Evolutionary conservation across 2,113 vertebrate genomes (phyloP), one percentile per base, ranked within the genome.

Genomic region (Pitta sordida): DNA sequence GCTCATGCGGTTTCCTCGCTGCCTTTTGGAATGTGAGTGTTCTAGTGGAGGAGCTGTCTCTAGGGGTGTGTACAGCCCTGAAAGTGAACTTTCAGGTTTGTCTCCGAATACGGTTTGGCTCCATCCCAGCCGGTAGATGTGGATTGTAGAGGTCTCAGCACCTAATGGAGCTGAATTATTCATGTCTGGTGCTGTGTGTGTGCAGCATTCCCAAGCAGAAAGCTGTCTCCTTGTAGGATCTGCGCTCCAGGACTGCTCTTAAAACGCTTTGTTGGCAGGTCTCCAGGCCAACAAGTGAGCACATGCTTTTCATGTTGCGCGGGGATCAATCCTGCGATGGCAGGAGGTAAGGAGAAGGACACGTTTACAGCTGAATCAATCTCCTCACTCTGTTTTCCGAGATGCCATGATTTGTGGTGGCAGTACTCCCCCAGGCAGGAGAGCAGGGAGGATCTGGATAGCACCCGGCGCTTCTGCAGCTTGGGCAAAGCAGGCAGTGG

Each of bases 151-250:
- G 96, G 90, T 96, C 91, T 96, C 32, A 21, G 68, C 90, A 95
- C 80, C 93, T 97, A 96, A 95, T 95, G 85, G 96, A 90, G 89
- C 86, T 97, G 91, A 96, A 96, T 97, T 97, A 97, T 97, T 97
- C 91, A 95, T 97, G 93, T 95, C 94, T 94, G 91, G 70, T 93
- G 51, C 94, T 71, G 52, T 84, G 77, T 96, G 94, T 85, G 89
- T 19, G 69, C 91, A 89, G 96, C 90, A 91, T 97, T 97, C 95
- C 94, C 91, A 83, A 91, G 91, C 86, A 88, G 94, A 81, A 88
- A 93, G 87, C 76, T 91, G 83, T 92, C 96, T 92, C 91, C 91
- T 93, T 73, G 80, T 87, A 92, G 96, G 91, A 96, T 85, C 96
- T 94, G 62, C 67, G 26, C 91, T 90, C 95, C 92, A 91, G 94